Evolutionary conservation across 64 coral and sea anemone species (phyloP).

Genomic region (Porites lutea): DNA sequence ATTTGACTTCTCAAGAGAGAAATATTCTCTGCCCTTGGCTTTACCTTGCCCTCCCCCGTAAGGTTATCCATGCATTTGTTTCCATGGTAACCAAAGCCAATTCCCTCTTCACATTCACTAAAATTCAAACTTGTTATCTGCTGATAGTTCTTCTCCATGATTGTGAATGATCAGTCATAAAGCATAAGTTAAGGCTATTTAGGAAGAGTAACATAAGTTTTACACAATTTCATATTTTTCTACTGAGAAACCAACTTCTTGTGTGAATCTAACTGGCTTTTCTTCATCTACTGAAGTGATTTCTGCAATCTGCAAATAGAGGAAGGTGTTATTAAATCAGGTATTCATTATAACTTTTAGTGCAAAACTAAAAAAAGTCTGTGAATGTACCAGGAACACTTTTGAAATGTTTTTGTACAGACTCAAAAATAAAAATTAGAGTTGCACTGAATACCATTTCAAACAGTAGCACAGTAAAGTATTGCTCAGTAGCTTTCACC

Average conservation of each 20-base stretch:
- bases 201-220: background rate
- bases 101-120: background rate
- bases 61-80: background rate
- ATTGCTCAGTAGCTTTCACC: too few relatives aligned
- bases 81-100: background rate
- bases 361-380: background rate
- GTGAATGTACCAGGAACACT: too few relatives aligned
- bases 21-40: background rate
- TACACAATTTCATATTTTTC: slow-evolving; percentile 91
- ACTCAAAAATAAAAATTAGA: too few relatives aligned
- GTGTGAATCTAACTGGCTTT: slow-evolving; percentile 82
- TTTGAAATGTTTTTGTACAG: too few relatives aligned
- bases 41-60: too few relatives aligned
- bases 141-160: background rate
- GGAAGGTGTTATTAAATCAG: background rate
- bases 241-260: slow-evolving; percentile 82
- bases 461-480: too few relatives aligned
- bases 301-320: slow-evolving; percentile 63
- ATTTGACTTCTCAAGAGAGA: background rate
- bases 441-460: too few relatives aligned
- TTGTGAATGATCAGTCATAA: background rate
- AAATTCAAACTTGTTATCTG: background rate
- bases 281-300: slow-evolving; percentile 63
- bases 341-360: background rate
- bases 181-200: background rate